Conservation (phyloP, 2,888 invertebrate genomes). For the Selenia dentaria region DNA sequence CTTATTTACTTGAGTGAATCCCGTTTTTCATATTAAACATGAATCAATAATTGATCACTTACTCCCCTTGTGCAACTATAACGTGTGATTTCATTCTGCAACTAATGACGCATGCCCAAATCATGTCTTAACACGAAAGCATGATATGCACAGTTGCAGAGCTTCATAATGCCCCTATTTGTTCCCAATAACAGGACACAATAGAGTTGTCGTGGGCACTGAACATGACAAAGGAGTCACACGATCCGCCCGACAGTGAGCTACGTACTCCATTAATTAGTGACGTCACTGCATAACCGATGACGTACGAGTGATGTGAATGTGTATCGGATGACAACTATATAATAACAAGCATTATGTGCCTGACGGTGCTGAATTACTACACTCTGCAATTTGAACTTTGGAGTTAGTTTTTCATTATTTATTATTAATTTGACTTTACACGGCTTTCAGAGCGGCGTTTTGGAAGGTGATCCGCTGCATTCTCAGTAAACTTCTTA, state of each 20-base stretch:
- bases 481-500: no score
- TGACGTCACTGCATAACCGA: slow-evolving; percentile 40
- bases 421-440: no score
- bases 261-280: slow-evolving; percentile 38
- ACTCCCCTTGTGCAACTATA: no score
- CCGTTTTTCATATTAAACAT: no score
- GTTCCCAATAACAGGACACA: not conserved
- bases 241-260: slow-evolving; percentile 29
- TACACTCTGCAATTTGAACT: not conserved
- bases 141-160: not conserved
- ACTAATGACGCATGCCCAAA: not conserved
- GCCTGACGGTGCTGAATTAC: slow-evolving; percentile 2
- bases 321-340: slow-evolving; percentile 12
- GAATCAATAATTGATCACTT: no score
- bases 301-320: slow-evolving; percentile 37
- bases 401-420: not conserved
- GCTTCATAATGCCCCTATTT: not conserved
- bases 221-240: slow-evolving; percentile 35
- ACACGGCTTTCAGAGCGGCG: no score
- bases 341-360: slow-evolving; percentile 18
- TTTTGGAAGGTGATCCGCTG: no score
- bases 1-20: no score
- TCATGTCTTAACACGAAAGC: not conserved
- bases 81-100: no score
- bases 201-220: slow-evolving; percentile 7